Conservation (phyloP, 2,797 vertebrate genomes). For the Pterois miles region DNA sequence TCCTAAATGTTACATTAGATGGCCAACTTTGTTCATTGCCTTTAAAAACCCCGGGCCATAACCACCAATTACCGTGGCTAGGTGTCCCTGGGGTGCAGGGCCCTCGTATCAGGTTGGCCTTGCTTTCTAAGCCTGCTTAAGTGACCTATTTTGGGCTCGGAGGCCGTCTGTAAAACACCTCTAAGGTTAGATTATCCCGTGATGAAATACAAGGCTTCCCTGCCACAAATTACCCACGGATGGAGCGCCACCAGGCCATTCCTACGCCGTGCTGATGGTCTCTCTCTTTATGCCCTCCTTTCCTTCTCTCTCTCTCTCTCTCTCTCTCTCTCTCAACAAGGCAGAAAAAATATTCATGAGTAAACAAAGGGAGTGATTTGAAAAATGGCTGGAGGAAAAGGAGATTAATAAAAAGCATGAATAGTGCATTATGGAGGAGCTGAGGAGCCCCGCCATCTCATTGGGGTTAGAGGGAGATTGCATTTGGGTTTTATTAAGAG, state of each 20-base stretch:
- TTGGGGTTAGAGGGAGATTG: slow-evolving; percentile 73
- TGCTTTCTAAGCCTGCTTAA: slow-evolving; percentile 78
- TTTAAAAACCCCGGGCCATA: slow-evolving; percentile 70
- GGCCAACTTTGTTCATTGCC: slow-evolving; percentile 73
- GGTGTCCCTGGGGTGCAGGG: slow-evolving; percentile 67
- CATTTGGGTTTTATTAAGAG: slow-evolving; percentile 78
- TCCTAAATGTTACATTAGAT: slow-evolving; percentile 77
- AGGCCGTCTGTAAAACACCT: slow-evolving; percentile 79
- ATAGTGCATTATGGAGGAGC: slow-evolving; percentile 77
- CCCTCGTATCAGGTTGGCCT: slow-evolving; percentile 54
- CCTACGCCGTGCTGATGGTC: slow-evolving; percentile 36
- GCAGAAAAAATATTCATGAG: slow-evolving; percentile 84
- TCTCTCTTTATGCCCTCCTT: not conserved
- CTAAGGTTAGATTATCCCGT: slow-evolving; percentile 82
- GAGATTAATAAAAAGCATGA: slow-evolving; percentile 83
- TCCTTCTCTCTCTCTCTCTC: not conserved
- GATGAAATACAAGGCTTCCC: slow-evolving; percentile 80
- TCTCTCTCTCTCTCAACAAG: slow-evolving; percentile 52
- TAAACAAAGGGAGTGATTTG: slow-evolving; percentile 85
- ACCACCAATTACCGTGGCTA: slow-evolving; percentile 79
- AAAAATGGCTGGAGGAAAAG: slow-evolving; percentile 84
- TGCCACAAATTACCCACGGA: slow-evolving; percentile 72
- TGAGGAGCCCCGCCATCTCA: slow-evolving; percentile 61
- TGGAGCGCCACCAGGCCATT: slow-evolving; percentile 61
- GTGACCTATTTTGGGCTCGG: slow-evolving; percentile 79